Base-by-base conservation (phyloP, 2,797 vertebrate species). In the Hozukius guyotensis region DNA sequence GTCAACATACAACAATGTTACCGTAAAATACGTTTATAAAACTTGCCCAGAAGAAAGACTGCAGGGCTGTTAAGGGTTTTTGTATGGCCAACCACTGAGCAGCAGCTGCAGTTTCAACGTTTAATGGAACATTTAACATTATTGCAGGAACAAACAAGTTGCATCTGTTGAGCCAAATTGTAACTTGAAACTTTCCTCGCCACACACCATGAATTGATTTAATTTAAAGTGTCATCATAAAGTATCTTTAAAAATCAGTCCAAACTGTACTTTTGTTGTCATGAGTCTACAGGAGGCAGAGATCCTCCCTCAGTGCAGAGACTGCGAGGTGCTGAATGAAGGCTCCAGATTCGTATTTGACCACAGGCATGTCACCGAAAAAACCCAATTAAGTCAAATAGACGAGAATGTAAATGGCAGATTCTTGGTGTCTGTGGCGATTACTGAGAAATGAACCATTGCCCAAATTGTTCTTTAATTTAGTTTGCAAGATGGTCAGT, bases 341-440 rank as follows among this genome's bases (percentile, higher is more conserved):
- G 80, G 81, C 74, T 82, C 20, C 68, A 72, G 74, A 71, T 72
- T 65, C 63, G 64, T 80, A 60, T 89, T 72, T 83, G 56, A 93
- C 92, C 92, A 89, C 91, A 93, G 76, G 78, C 86, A 87, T 80
- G 81, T 83, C 80, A 77, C 87, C 84, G 64, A 86, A 88, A 88
- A 53, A 53, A 53, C 85, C 82, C 78, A 92, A 91, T 90, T 88
- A 90, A 88, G 84, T 80, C 65, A 75, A 86, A 88, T 74, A 75
- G 85, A 89, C 53, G 57, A 85, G 77, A 82, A 81, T 87, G 72
- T 87, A 88, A 90, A 81, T 78, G 36, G 67, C 55, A 86, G 80
- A 83, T 81, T 81, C 24, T 69, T 85, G 78, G 77, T 79, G 70
- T 80, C 71, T 42, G 46, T 8, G 63, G 70, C 60, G 42, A 88